Evolutionary conservation across 1,140 invertebrate genomes (phyloP).

Genomic region (Drosophila nigromelanica): DNA sequence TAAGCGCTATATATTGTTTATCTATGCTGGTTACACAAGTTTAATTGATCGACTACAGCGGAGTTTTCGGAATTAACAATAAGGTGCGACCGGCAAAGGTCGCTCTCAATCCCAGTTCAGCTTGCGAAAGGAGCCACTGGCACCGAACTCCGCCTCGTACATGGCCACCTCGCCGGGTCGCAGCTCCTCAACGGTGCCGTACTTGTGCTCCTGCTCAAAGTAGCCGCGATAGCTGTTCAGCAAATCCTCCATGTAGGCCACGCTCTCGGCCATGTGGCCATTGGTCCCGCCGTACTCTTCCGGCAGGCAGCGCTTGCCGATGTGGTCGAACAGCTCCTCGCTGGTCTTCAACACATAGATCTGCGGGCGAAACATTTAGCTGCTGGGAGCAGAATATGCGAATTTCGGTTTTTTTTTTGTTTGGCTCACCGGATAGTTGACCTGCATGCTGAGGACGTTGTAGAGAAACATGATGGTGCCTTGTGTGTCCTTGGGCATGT

Average conservation of each 20-base stretch:
- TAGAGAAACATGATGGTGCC: constrained; percentile 67
- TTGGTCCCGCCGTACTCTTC: constrained; percentile 86
- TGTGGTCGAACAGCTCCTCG: constrained; percentile 84
- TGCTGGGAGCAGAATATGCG: too few species aligned
- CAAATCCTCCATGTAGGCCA: constrained; percentile 86
- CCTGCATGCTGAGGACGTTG: constrained; percentile 66
- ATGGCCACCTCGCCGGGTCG: constrained; percentile 86
- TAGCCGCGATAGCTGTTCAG: constrained; percentile 84
- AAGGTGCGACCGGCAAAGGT: not conserved
- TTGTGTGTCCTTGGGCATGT: constrained; percentile 84
- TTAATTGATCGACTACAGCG: constrained; percentile 71
- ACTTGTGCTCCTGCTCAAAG: constrained; percentile 85
- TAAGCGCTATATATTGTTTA: constrained; percentile 51
- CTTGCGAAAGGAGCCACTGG: constrained; percentile 87
- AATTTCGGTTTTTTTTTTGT: too few species aligned
- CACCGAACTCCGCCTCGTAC: constrained; percentile 86
- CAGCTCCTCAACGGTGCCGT: constrained; percentile 85
- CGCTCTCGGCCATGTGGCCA: constrained; percentile 83
- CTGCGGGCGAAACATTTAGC: constrained; percentile 11
- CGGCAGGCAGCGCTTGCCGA: constrained; percentile 85
- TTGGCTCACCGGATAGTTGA: constrained; percentile 64
- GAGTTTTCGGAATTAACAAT: constrained; percentile 29
- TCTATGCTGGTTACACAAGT: constrained; percentile 25
- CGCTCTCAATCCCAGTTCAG: constrained; percentile 81
- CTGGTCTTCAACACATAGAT: constrained; percentile 73